Percentiles rank a stretch among this genome's conserved stretches.
Conservation (phyloP, 2,888 invertebrate genomes). For the Coleophora deauratella region DNA sequence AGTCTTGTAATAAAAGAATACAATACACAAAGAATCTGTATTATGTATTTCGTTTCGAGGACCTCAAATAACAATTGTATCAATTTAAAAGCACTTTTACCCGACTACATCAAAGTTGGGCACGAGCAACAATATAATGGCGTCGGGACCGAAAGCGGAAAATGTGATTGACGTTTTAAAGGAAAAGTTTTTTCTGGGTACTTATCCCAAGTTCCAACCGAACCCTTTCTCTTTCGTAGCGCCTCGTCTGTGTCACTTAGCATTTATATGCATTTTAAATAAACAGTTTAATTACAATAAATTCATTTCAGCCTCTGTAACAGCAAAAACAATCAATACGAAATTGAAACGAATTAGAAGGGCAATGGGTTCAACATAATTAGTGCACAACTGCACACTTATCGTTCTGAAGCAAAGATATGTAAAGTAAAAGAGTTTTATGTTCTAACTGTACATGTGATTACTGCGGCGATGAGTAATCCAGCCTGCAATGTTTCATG, state of each 20-base stretch:
- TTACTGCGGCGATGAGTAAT: constrained; percentile 40
- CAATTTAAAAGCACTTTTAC: too few species aligned
- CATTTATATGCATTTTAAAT: constrained; percentile 29
- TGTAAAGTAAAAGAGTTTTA: too few species aligned
- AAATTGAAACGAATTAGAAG: too few species aligned
- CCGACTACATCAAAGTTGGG: too few species aligned
- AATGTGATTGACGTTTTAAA: constrained; percentile 25
- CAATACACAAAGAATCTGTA: too few species aligned
- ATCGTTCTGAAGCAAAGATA: too few species aligned
- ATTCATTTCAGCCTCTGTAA: constrained; percentile 22
- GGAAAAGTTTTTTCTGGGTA: constrained; percentile 20
- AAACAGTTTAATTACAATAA: constrained; percentile 23
- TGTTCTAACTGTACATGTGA: constrained; percentile 7
- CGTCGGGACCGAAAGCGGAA: constrained; percentile 15
- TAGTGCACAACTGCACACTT: too few species aligned
- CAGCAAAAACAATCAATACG: constrained; percentile 10
- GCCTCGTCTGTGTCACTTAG: constrained; percentile 22
- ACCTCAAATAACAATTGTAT: too few species aligned
- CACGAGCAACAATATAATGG: too few species aligned
- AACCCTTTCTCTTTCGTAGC: constrained; percentile 21
- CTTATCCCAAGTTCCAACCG: constrained; percentile 20
- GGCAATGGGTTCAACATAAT: too few species aligned
- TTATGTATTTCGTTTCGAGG: too few species aligned
- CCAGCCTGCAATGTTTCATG: constrained; percentile 45
- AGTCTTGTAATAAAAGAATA: too few species aligned